phyloP scores from a whole-genome alignment of 2,888 invertebrate species.

The Parnassius smintheus region DNA sequence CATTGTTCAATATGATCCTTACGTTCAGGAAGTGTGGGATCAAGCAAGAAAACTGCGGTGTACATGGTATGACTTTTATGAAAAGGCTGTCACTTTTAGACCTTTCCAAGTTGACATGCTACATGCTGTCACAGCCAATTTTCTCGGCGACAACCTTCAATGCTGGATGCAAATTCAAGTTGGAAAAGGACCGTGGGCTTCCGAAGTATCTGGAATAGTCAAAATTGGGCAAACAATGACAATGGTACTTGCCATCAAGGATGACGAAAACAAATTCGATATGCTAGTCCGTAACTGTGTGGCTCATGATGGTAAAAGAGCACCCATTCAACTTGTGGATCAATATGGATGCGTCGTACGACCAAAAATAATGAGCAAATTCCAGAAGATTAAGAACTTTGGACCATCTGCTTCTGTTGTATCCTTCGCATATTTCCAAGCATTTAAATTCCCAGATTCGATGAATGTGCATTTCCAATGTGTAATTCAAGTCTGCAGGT shows the following conservation, averaged over 20 bases:
- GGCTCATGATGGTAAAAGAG: slow-evolving; percentile 95
- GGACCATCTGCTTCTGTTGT: slow-evolving; percentile 96
- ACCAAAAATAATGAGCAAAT: slow-evolving; percentile 96
- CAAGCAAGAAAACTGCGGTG: slow-evolving; percentile 95
- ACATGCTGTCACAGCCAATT: slow-evolving; percentile 96
- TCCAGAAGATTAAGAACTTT: slow-evolving; percentile 97
- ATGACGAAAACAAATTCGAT: slow-evolving; percentile 97
- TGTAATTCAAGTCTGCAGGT: slow-evolving; percentile 96
- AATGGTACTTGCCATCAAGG: slow-evolving; percentile 97
- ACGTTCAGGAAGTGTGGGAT: slow-evolving; percentile 97
- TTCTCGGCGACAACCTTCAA: slow-evolving; percentile 96
- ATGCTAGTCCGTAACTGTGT: slow-evolving; percentile 97
- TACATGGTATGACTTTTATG: slow-evolving; percentile 98
- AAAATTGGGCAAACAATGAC: slow-evolving; percentile 98
- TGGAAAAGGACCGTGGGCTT: slow-evolving; percentile 98
- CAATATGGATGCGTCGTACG: slow-evolving; percentile 96
- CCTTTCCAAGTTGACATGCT: slow-evolving; percentile 98
- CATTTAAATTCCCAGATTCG: slow-evolving; percentile 97
- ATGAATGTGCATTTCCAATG: slow-evolving; percentile 99
- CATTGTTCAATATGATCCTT: slow-evolving; percentile 96
- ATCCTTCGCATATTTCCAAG: slow-evolving; percentile 97
- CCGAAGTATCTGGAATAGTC: slow-evolving; percentile 96
- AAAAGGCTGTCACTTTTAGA: slow-evolving; percentile 96
- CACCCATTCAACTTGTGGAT: slow-evolving; percentile 95
- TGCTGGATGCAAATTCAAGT: slow-evolving; percentile 99